These are phyloP conservation scores for Lithophane semibrunnea DNA, from an alignment of 2,888 invertebrate species.

Conservation along the genomic window DNA sequence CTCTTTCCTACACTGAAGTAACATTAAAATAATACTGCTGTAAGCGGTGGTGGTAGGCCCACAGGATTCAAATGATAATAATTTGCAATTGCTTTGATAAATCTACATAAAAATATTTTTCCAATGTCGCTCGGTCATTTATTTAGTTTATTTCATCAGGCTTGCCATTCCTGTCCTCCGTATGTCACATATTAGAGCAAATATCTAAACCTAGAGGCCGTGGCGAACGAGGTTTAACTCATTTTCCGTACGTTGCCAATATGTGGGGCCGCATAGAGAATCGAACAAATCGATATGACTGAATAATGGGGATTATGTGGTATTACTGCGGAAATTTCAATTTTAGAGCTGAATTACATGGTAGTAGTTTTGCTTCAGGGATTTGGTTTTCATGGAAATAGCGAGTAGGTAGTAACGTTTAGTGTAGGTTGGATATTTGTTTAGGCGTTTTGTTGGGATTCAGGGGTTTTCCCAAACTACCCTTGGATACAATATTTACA, in stretches of 20 bases:
- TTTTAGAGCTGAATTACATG: slow-evolving; percentile 34
- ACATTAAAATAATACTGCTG: too few relatives aligned
- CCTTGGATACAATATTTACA: not conserved
- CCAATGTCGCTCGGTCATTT: too few relatives aligned
- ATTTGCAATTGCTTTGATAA: not conserved
- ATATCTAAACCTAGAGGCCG: slow-evolving; percentile 81
- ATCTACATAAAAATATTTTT: not conserved
- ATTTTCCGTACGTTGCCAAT: slow-evolving; percentile 87
- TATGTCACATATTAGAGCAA: slow-evolving; percentile 79
- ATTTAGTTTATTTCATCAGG: too few relatives aligned
- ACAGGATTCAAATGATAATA: not conserved
- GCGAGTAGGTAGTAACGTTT: not conserved
- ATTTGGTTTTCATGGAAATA: not conserved
- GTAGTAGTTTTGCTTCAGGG: slow-evolving; percentile 7
- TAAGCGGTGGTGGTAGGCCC: too few relatives aligned
- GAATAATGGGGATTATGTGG: slow-evolving; percentile 76
- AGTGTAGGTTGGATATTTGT: not conserved
- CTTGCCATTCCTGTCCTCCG: slow-evolving; percentile 35
- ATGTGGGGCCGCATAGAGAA: slow-evolving; percentile 82
- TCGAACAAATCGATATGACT: slow-evolving; percentile 77
- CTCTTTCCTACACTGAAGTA: too few relatives aligned
- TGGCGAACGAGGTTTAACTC: slow-evolving; percentile 88
- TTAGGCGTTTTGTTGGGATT: slow-evolving; percentile 4
- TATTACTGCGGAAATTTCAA: slow-evolving; percentile 73
- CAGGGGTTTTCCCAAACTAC: not conserved